Evolutionary conservation across 2,888 invertebrate species (phyloP), one percentile per base, ranked within the genome.

Genomic region (Endomychus coccineus): DNA sequence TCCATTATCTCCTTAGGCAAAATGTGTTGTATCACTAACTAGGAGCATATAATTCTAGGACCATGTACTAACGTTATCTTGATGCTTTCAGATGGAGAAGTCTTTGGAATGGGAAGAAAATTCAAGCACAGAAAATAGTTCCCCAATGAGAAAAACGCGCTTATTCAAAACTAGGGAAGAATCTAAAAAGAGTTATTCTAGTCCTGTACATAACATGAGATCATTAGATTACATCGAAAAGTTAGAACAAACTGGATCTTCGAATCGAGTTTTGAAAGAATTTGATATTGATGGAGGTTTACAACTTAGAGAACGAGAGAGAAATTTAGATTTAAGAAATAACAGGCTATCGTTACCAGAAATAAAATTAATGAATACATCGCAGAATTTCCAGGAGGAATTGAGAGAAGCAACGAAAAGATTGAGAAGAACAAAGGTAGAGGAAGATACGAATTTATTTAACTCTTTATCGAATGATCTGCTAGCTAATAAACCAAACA

Each of bases 151-250:
- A 5, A 69, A 19, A 58, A 68, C 77, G 29, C 73, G 83, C 30
- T 70, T 84, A 19, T 86, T 84, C 61, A 83, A 80, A 67, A 83
- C 82, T 29, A 75, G 80, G 58, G 79, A 78, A 31, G 82, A 83
- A 68, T 77, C 79, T 42, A 78, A 77, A 64, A 75, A 75, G 54
- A 61, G 51, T 40, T 46, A 55, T 43, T 54, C 58, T 54, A 61
- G 55, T 58, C 59, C 59, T 44, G 44, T 54, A 50, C 47, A 53
- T 49, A 55, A 54, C 36, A n/a, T n/a, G n/a, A n/a, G n/a, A n/a
- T n/a, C n/a, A n/a, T n/a, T n/a, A n/a, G n/a, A n/a, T n/a, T n/a
- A n/a, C n/a, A n/a, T n/a, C n/a, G n/a, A n/a, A n/a, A n/a, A n/a
- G n/a, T n/a, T n/a, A n/a, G n/a, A n/a, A n/a, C n/a, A n/a, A n/a